Conservation (phyloP, 1,140 invertebrate genomes). For the Tetramorium parvispinum region DNA sequence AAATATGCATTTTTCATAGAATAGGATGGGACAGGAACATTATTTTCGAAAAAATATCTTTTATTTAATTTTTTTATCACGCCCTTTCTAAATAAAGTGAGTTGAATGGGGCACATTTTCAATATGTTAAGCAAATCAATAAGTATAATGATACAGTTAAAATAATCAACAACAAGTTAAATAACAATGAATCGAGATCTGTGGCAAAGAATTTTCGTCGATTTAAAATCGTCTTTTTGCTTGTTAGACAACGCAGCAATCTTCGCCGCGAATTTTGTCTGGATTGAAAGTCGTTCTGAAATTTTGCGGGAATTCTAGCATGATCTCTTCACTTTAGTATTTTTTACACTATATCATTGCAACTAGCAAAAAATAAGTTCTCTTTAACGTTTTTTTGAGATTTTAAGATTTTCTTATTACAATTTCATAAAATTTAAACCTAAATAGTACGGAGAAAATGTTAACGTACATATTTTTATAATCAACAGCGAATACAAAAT, state of each 20-base stretch:
- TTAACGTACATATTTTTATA: constrained; percentile 32
- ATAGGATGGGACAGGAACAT: constrained; percentile 22
- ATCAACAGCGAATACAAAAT: constrained; percentile 49
- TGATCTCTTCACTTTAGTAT: neutral
- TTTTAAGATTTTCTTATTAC: neutral
- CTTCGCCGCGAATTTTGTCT: constrained; percentile 20
- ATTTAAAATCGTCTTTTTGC: neutral
- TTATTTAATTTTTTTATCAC: constrained; percentile 70
- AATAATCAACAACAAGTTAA: constrained; percentile 81
- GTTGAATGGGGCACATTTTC: constrained; percentile 4
- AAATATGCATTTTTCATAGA: neutral
- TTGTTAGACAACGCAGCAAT: constrained; percentile 19
- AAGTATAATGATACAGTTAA: constrained; percentile 70
- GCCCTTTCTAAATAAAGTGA: constrained; percentile 23
- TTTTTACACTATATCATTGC: neutral
- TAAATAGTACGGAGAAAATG: neutral
- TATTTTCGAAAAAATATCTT: constrained; percentile 75
- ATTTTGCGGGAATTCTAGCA: neutral
- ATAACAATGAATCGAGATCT: constrained; percentile 77
- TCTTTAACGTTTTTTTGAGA: neutral
- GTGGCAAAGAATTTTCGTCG: constrained; percentile 38
- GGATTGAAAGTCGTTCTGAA: neutral
- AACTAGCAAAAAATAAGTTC: neutral
- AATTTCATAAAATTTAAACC: constrained; percentile 27
- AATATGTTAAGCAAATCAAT: constrained; percentile 22